phyloP scores from a whole-genome alignment of 2,888 invertebrate genomes.

The Pseudanteris insignis region DNA sequence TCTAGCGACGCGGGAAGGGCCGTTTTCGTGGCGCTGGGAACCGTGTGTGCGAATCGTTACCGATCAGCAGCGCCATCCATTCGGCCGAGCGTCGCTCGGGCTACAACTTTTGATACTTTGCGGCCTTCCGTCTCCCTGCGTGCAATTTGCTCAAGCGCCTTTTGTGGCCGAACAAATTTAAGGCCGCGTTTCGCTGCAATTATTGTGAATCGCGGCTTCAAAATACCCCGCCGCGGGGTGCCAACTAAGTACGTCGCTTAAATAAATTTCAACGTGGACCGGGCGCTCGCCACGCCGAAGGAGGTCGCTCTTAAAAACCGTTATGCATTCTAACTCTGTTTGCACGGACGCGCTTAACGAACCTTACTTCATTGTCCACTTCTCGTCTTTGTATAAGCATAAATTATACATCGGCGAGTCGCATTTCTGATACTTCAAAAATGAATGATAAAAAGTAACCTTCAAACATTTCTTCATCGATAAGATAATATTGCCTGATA shows the following conservation, averaged over 20 bases:
- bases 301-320: slow-evolving; percentile 43
- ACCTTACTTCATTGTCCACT: slow-evolving; percentile 11
- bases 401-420: slow-evolving; percentile 13
- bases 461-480: no score
- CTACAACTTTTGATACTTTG: slow-evolving; percentile 47
- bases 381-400: slow-evolving; percentile 14
- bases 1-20: slow-evolving; percentile 8
- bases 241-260: slow-evolving; percentile 56
- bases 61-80: slow-evolving; percentile 45
- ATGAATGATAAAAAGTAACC: no score
- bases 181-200: slow-evolving; percentile 55
- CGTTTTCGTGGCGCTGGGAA: slow-evolving; percentile 35
- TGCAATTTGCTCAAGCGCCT: slow-evolving; percentile 45
- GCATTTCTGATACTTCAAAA: no score
- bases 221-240: slow-evolving; percentile 54
- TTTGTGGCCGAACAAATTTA: slow-evolving; percentile 51
- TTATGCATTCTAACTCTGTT: slow-evolving; percentile 35
- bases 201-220: slow-evolving; percentile 54
- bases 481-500: no score
- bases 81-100: slow-evolving; percentile 21
- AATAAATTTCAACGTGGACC: slow-evolving; percentile 56
- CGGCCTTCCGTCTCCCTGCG: slow-evolving; percentile 39
- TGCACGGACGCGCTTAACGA: slow-evolving; percentile 22
- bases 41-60: slow-evolving; percentile 38
- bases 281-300: slow-evolving; percentile 49